Percentiles rank a stretch among this genome's conserved stretches.
Conservation (phyloP, 1,140 invertebrate species). For the Drosophila murphyi region DNA sequence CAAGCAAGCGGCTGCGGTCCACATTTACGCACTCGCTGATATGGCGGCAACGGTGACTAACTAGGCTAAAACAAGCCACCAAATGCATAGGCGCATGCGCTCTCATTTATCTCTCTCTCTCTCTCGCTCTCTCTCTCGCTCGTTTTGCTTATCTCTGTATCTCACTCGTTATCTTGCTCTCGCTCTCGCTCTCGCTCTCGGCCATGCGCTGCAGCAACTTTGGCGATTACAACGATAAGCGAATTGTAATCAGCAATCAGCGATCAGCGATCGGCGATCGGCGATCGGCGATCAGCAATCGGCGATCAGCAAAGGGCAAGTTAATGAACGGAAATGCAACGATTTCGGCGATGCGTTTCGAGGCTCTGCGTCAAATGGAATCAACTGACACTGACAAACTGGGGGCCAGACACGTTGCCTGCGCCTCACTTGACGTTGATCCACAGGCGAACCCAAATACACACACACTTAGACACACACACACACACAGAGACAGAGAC, state of each 20-base stretch:
- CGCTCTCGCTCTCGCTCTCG: background rate
- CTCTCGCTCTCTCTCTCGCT: background rate
- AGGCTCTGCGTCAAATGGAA: slow-evolving; percentile 38
- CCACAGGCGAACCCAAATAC: slow-evolving; percentile 22
- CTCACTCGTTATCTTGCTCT: background rate
- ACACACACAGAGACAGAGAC: slow-evolving; percentile 6
- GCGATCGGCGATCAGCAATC: slow-evolving; percentile 1
- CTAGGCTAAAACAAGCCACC: slow-evolving; percentile 52
- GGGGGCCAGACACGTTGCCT: slow-evolving; percentile 29
- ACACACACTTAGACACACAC: slow-evolving; percentile 9
- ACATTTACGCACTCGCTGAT: slow-evolving; percentile 45
- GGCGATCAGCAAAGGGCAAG: slow-evolving; percentile 13
- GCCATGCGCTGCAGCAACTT: background rate
- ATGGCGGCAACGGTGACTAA: slow-evolving; percentile 31
- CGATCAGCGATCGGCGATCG: slow-evolving; percentile 6
- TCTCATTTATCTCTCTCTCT: slow-evolving; percentile 7
- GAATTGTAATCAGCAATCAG: background rate
- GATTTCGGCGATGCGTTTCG: slow-evolving; percentile 33
- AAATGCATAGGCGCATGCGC: slow-evolving; percentile 50
- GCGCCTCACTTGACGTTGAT: slow-evolving; percentile 32
- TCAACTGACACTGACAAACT: slow-evolving; percentile 43
- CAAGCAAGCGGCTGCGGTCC: slow-evolving; percentile 28
- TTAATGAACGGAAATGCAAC: background rate
- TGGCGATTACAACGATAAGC: slow-evolving; percentile 1
- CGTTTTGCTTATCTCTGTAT: background rate